Evolutionary conservation across 2,888 invertebrate species (phyloP), one percentile per base, ranked within the genome.

Genomic region (Agrotis ipsilon): DNA sequence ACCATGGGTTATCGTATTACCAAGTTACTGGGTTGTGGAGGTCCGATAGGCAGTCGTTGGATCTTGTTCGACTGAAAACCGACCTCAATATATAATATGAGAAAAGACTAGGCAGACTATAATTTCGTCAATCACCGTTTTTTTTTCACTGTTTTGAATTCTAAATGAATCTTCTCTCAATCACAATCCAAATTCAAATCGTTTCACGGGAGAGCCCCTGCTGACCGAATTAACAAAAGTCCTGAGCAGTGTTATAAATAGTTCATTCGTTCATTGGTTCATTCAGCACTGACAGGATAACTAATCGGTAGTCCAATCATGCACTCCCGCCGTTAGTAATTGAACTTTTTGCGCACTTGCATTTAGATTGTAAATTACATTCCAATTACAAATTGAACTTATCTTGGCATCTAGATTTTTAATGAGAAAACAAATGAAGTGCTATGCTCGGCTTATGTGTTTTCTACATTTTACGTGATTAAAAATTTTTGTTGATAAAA

Each of bases 331-430:
- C 52, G 64, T 46, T 49, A 11, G 62, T 48, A 72, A 77, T 64
- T 78, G 63, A 78, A 72, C 60, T 72, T 78, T 77, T 77, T 77
- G 32, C 55, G 57, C 63, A 68, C 72, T 78, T 52, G 7, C 52
- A 68, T 51, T 49, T 43, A 48, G 48, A 77, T 60, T 72, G 55
- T 55, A 62, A 67, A 72, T 68, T 78, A 45, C 43, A 78, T 57
- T 78, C 64, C 77, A 77, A 78, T 78, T 78, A 78, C 67, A 61
- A 32, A 61, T 61, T 59, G 63, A 72, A 64, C 19, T 72, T 63
- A 64, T 52, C 60, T 68, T 18, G 18, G 45, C 45, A 21, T 46
- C 58, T 71, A 51, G 57, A 52, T 62, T 66, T 65, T 27, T 62
- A 72, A 76, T 72, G 46, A 63, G 48, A 71, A 76, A 66, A 66